A percentile compares a stretch with the other conserved stretches of the same genome.
phyloP scores from a whole-genome alignment of 1,140 invertebrate genomes.

The Rhyacophila brunnea region DNA sequence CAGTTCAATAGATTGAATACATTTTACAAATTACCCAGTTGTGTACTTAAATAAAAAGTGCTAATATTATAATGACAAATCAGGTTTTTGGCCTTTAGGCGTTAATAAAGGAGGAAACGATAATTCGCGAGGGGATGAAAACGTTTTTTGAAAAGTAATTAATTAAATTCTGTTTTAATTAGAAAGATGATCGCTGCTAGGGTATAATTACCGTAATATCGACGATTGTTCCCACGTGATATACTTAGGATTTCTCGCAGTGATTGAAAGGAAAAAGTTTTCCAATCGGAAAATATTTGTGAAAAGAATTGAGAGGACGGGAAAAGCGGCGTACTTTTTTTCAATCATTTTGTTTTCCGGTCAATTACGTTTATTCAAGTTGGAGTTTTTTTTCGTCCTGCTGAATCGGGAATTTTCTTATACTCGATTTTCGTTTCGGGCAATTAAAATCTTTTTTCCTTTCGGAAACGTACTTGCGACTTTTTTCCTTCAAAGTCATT shows the following conservation, averaged over 20 bases:
- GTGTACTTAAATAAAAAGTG: too few species aligned
- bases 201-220: neutral
- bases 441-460: constrained; percentile 11
- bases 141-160: neutral
- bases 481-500: constrained; percentile 7
- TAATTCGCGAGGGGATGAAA: neutral
- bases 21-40: too few species aligned
- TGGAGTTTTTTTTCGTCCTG: neutral
- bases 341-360: constrained; percentile 29
- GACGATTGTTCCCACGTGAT: neutral
- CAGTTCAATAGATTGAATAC: too few species aligned
- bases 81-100: neutral
- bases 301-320: neutral
- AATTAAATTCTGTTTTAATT: neutral
- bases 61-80: too few species aligned
- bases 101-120: neutral
- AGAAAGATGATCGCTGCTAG: neutral
- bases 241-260: neutral
- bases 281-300: neutral
- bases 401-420: neutral
- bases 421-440: neutral
- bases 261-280: neutral
- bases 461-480: neutral
- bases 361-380: constrained; percentile 29
- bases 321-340: neutral